Evolutionary conservation across 2,888 invertebrate genomes (phyloP).

Genomic region (Neoscelio sp.): DNA sequence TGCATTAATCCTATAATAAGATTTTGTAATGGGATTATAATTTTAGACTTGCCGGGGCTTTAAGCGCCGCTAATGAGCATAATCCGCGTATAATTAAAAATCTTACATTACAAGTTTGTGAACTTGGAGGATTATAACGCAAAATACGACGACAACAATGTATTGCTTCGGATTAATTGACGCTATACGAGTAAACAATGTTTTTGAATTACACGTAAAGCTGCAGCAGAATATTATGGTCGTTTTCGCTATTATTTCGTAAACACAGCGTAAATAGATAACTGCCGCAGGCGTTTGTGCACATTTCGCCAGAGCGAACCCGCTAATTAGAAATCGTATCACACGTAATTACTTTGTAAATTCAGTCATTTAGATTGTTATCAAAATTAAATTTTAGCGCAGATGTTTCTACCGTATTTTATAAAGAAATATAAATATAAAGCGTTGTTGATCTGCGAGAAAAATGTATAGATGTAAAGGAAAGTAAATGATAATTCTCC

Average conservation of each 20-base stretch:
- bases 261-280: conserved; percentile 60
- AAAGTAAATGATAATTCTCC: no score
- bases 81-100: conserved; percentile 17
- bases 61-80: no score
- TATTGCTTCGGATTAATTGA: conserved; percentile 37
- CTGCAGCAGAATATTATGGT: conserved; percentile 42
- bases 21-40: conserved; percentile 10
- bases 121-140: conserved; percentile 14
- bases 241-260: conserved; percentile 61
- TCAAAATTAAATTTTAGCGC: conserved; percentile 59
- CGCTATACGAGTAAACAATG: conserved; percentile 23
- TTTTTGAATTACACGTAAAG: conserved; percentile 48
- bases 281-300: conserved; percentile 62
- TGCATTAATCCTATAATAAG: conserved; percentile 22
- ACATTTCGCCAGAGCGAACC: conserved; percentile 57
- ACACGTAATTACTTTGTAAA: conserved; percentile 65
- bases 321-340: conserved; percentile 66
- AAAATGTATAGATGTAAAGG: no score
- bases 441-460: no score
- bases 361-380: conserved; percentile 64
- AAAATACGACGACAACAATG: not conserved
- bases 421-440: conserved; percentile 17
- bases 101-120: conserved; percentile 6
- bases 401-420: conserved; percentile 41
- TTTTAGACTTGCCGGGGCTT: not conserved